Conservation (phyloP, 2,113 vertebrate genomes). For the Tauraco erythrolophus region DNA sequence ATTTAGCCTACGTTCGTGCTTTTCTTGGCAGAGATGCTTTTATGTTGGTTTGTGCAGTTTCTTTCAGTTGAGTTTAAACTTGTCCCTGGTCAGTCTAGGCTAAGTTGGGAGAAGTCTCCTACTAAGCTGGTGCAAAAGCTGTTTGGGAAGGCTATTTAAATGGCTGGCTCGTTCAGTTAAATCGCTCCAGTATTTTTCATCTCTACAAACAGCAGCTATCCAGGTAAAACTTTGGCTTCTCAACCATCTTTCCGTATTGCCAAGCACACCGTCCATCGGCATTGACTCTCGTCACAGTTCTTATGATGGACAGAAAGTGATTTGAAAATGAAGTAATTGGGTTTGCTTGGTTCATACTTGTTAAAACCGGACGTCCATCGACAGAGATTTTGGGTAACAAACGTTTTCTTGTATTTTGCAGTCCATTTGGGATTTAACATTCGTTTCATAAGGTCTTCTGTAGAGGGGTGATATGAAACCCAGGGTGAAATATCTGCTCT, state of each 20-base stretch:
- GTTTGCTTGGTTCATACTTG: neutral
- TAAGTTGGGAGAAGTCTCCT: neutral
- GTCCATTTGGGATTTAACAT: neutral
- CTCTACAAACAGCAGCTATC: neutral
- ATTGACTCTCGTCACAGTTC: neutral
- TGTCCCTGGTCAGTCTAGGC: neutral
- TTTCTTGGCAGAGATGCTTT: neutral
- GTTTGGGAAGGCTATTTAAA: neutral
- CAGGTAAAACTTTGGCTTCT: neutral
- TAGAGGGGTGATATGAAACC: neutral
- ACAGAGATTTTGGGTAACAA: neutral
- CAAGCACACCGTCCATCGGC: neutral
- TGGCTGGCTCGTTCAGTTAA: neutral
- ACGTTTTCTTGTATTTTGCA: neutral
- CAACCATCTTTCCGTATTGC: neutral
- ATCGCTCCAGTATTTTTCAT: neutral
- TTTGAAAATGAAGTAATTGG: neutral
- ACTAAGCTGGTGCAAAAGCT: neutral
- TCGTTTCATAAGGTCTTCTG: neutral
- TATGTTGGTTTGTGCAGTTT: neutral
- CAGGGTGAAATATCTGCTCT: neutral
- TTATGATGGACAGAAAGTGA: neutral
- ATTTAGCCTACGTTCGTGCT: neutral
- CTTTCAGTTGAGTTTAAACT: neutral
- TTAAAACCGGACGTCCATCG: fast-evolving